Evolutionary conservation across 2,113 vertebrate species (phyloP).

Genomic region (Neoarius graeffei): DNA sequence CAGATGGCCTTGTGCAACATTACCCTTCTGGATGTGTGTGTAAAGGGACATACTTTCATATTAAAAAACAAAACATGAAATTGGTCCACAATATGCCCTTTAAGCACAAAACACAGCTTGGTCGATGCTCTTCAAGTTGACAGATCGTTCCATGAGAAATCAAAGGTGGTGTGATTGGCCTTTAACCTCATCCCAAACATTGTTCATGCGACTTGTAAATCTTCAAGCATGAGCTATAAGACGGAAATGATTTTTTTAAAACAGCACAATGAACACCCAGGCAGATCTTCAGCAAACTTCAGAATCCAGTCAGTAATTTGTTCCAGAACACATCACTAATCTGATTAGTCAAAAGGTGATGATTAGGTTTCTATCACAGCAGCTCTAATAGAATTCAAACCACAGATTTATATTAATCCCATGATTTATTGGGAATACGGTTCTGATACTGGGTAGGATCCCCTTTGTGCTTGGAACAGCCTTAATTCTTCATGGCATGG

Average conservation of each 20-base stretch:
- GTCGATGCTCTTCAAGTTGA: too few species aligned
- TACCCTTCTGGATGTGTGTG: too few species aligned
- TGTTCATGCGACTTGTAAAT: neutral
- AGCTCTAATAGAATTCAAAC: neutral
- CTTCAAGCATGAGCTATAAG: neutral
- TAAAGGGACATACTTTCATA: too few species aligned
- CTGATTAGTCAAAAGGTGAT: neutral
- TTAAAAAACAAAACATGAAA: too few species aligned
- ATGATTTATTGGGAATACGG: too few species aligned
- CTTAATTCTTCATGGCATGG: too few species aligned
- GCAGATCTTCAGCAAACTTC: neutral
- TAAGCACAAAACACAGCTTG: neutral
- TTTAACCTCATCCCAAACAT: too few species aligned
- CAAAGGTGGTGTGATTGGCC: neutral
- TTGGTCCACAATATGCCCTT: too few species aligned
- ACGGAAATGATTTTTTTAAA: neutral
- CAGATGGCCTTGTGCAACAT: too few species aligned
- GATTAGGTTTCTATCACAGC: neutral
- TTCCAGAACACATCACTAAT: neutral
- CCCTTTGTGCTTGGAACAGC: too few species aligned
- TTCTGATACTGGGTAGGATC: too few species aligned
- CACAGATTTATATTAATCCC: neutral
- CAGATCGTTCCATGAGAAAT: neutral
- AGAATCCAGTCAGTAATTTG: neutral
- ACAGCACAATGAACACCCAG: neutral